These are phyloP conservation scores for Platerodrilus igneus DNA, from an alignment of 2,888 invertebrate genomes.

Conservation along the genomic window DNA sequence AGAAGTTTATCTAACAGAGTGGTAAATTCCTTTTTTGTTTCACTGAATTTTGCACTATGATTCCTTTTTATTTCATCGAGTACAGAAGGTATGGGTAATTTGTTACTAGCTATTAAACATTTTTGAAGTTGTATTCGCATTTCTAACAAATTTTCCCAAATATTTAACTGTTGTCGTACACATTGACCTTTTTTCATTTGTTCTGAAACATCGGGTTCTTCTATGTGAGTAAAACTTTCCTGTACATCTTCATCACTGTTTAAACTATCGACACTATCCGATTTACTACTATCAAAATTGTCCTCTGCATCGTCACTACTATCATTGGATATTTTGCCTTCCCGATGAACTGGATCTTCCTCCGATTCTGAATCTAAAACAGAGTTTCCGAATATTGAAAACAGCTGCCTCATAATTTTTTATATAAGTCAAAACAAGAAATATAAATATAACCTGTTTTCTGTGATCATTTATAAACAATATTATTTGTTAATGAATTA, in stretches of 20 bases:
- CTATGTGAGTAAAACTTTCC: slow-evolving; percentile 43
- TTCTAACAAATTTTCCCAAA: slow-evolving; percentile 86
- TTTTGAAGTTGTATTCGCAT: slow-evolving; percentile 85
- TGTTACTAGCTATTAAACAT: slow-evolving; percentile 68
- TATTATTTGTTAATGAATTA: too few species aligned
- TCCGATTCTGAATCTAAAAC: too few species aligned
- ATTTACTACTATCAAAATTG: slow-evolving; percentile 10
- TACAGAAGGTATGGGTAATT: slow-evolving; percentile 64
- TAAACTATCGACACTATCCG: slow-evolving; percentile 27
- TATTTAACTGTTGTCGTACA: slow-evolving; percentile 63
- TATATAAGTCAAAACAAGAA: too few species aligned
- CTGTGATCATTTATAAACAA: too few species aligned
- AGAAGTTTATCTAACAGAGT: slow-evolving; percentile 62
- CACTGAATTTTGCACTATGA: slow-evolving; percentile 47
- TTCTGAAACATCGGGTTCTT: slow-evolving; percentile 52
- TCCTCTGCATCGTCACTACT: slow-evolving; percentile 13
- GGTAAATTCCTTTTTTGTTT: slow-evolving; percentile 54
- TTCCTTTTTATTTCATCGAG: slow-evolving; percentile 48
- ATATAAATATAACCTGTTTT: too few species aligned
- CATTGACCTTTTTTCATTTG: slow-evolving; percentile 63
- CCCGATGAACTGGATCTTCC: too few species aligned
- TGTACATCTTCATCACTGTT: slow-evolving; percentile 18
- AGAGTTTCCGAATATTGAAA: too few species aligned
- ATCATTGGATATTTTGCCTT: slow-evolving; percentile 26
- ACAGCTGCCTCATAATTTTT: too few species aligned